These are phyloP conservation scores for Andrena minutula DNA, from an alignment of 2,888 invertebrate genomes.

Conservation along the genomic window DNA sequence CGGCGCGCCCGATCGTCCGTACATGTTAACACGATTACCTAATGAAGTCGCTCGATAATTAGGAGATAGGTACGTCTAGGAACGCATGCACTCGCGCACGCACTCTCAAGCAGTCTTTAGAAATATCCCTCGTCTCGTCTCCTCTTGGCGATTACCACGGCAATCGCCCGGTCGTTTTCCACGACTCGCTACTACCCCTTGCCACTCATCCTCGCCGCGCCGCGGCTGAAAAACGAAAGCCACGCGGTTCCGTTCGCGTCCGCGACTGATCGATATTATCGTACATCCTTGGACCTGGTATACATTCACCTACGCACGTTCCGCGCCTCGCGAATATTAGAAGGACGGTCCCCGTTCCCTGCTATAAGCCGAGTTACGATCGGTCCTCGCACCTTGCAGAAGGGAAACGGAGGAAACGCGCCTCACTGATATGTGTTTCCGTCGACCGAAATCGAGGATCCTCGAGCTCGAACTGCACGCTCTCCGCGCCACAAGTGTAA, in stretches of 20 bases:
- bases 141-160: slow-evolving; percentile 12
- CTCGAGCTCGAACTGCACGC: background rate
- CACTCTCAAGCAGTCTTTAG: slow-evolving; percentile 84
- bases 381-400: background rate
- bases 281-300: slow-evolving; percentile 10
- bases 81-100: slow-evolving; percentile 80
- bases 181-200: background rate
- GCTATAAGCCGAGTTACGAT: background rate
- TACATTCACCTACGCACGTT: slow-evolving; percentile 3
- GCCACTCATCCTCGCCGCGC: background rate
- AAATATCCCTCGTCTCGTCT: slow-evolving; percentile 72
- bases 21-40: slow-evolving; percentile 74
- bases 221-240: background rate
- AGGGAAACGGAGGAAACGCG: background rate
- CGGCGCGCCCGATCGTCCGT: slow-evolving; percentile 57
- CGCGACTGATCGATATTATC: slow-evolving; percentile 1
- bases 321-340: background rate
- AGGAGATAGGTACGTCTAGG: slow-evolving; percentile 78
- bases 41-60: slow-evolving; percentile 75
- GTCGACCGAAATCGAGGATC: slow-evolving; percentile 17
- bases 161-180: background rate
- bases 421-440: slow-evolving; percentile 39
- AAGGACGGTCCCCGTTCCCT: background rate
- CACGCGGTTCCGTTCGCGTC: slow-evolving; percentile 12
- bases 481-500: no score